Base-by-base conservation (phyloP, 2,113 vertebrate species). In the Oncorhynchus masou region DNA sequence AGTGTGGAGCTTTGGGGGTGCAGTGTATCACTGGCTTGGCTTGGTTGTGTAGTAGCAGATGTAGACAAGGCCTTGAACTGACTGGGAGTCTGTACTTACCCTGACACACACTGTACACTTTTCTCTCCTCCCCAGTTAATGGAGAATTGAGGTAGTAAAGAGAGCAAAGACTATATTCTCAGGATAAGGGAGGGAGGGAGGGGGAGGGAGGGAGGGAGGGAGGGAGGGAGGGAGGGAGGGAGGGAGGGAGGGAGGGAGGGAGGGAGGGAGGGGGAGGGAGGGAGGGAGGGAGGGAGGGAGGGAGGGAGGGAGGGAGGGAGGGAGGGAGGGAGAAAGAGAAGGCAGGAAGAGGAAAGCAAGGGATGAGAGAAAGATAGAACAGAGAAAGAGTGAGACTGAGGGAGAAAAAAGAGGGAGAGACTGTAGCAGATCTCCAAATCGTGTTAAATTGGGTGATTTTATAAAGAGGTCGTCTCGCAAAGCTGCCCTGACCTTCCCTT, bases 381-480 rank as follows among this genome's bases (percentile, higher is more conserved):
- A 51, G 45, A n/a, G 31, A 49, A 3, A 3, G n/a, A 57, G 9
- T 20, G 54, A 59, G 66, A 72, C 66, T 59, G 39, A 73, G 25
- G 70, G 73, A 64, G 67, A 65, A 34, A 45, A 75, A 39, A 34
- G 65, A 75, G 12, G 64, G 69, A 5, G 57, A 5, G 64, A 75
- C 68, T 34, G 39, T 74, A 13, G 22, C 34, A 79, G 67, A 62
- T 19, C 34, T 54, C 24, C 27, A 31, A 19, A 70, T 11, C 25
- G 7, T 75, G 13, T 3, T 24, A 54, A 73, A 78, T 75, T 65
- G 73, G 73, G 5, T 66, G 71, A 57, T 64, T 77, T 69, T 64
- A 62, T 68, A 80, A 80, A 73, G 13, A 76, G 68, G 77, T 79
- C 77, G 51, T n/a, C 60, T 74, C 70, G 70, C 70, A 13, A 60